These are phyloP conservation scores for Amiota mariae DNA, from an alignment of 2,888 invertebrate genomes.

Conservation along the genomic window DNA sequence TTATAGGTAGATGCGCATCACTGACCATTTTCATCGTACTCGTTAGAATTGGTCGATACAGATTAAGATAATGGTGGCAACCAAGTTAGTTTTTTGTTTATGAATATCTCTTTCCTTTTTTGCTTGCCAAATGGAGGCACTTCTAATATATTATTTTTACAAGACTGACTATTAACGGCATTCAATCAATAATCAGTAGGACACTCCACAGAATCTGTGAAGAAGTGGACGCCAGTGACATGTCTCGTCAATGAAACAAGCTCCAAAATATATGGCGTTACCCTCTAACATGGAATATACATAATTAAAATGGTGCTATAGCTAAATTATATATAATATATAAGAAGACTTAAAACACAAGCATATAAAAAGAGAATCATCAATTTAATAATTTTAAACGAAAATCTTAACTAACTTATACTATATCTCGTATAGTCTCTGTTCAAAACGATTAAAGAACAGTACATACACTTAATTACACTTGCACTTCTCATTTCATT, in stretches of 20 bases:
- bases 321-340: conserved; percentile 65
- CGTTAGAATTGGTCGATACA: no score
- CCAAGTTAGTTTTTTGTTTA: no score
- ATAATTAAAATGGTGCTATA: conserved; percentile 70
- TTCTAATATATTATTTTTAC: no score
- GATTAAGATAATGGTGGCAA: no score
- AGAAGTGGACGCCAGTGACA: no score
- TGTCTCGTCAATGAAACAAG: no score
- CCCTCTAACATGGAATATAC: conserved; percentile 29
- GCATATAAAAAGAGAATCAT: conserved; percentile 40
- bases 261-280: no score
- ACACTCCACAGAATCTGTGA: conserved; percentile 16
- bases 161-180: conserved; percentile 39
- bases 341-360: conserved; percentile 53
- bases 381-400: conserved; percentile 42
- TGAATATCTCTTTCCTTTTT: no score
- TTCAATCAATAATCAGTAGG: conserved; percentile 57
- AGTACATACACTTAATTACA: not conserved
- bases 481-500: not conserved
- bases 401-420: not conserved
- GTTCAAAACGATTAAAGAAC: not conserved
- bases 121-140: no score
- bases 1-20: not conserved
- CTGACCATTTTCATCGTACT: not conserved
- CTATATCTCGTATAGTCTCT: not conserved